These are phyloP conservation scores for Porites lutea DNA, from an alignment of 64 coral and sea anemone species.

Conservation along the genomic window DNA sequence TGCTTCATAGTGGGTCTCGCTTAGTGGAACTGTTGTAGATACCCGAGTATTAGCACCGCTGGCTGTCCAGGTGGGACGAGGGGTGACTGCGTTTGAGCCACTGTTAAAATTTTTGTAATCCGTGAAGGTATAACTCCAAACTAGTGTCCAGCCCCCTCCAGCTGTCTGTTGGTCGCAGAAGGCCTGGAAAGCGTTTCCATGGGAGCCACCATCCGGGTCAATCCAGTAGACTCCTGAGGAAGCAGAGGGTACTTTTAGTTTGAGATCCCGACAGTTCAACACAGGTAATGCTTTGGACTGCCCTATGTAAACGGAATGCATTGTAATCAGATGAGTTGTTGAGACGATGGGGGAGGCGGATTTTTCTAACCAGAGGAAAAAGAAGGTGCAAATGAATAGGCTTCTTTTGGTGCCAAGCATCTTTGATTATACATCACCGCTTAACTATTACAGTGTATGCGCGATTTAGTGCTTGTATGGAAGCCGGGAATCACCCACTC, in stretches of 20 bases:
- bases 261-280: conserved; percentile 7
- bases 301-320: too few species aligned
- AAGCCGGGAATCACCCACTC: too few species aligned
- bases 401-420: too few species aligned
- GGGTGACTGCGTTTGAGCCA: too few species aligned
- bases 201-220: conserved; percentile 14
- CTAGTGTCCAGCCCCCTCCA: conserved; percentile 38
- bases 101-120: too few species aligned
- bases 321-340: not conserved
- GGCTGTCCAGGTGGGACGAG: too few species aligned
- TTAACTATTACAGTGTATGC: too few species aligned
- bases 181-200: conserved; percentile 32
- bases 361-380: too few species aligned
- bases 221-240: conserved; percentile 28
- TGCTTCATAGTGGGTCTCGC: conserved; percentile 44
- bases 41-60: conserved; percentile 7
- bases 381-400: too few species aligned
- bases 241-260: not conserved
- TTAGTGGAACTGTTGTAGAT: conserved; percentile 40
- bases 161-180: conserved; percentile 33
- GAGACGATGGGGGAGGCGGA: too few species aligned
- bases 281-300: not conserved
- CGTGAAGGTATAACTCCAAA: conserved; percentile 26
- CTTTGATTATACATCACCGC: too few species aligned
- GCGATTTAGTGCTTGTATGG: too few species aligned